Conservation (phyloP, 1,140 invertebrate genomes). For the Ladona fulva region DNA sequence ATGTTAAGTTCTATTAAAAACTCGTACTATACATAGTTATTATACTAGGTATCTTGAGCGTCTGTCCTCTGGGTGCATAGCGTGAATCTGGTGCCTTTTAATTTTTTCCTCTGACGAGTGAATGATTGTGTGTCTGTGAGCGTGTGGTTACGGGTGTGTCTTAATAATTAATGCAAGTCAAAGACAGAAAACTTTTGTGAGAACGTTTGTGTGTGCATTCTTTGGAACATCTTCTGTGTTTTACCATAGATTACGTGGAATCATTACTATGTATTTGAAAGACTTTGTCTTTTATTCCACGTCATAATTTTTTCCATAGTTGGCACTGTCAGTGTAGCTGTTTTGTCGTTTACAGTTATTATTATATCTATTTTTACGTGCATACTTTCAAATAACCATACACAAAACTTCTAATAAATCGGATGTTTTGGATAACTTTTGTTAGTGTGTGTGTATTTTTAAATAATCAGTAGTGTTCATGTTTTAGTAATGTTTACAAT, state of each 20-base stretch:
- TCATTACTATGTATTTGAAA: not conserved
- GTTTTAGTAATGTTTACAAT: slow-evolving; percentile 3
- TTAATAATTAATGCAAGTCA: not conserved
- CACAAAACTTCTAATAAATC: not conserved
- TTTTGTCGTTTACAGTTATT: not conserved
- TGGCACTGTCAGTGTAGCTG: not conserved
- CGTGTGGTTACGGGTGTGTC: slow-evolving; percentile 1
- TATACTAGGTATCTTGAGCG: slow-evolving; percentile 4
- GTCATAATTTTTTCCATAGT: not conserved
- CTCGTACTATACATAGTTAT: not conserved
- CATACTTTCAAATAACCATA: not conserved
- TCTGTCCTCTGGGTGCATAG: not conserved
- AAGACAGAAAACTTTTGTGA: not conserved
- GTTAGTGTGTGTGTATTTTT: slow-evolving; percentile 2
- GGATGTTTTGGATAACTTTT: not conserved
- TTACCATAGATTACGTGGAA: not conserved
- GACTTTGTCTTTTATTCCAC: not conserved
- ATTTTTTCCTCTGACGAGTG: not conserved
- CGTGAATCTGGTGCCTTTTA: not conserved
- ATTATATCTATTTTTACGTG: not conserved
- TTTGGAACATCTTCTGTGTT: not conserved
- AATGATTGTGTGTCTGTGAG: not conserved
- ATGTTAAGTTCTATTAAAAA: slow-evolving; percentile 3
- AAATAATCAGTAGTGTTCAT: not conserved
- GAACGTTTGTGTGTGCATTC: not conserved